Evolutionary conservation across 2,888 invertebrate genomes (phyloP).

Genomic region (Galerucella nymphaeae): DNA sequence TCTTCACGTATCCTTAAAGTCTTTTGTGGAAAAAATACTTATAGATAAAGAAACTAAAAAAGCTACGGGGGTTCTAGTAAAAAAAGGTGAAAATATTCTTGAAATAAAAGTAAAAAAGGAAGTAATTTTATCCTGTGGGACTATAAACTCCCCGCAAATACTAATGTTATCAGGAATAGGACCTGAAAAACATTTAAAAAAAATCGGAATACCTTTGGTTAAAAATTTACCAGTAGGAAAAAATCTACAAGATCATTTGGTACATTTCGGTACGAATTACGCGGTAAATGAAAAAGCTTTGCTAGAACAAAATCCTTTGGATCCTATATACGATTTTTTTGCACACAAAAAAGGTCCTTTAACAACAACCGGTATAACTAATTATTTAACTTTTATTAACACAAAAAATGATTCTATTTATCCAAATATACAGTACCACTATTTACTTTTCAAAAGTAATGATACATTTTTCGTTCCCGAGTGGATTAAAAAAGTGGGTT

Average conservation of each 20-base stretch:
- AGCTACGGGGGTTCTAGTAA: constrained; percentile 65
- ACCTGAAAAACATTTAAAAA: constrained; percentile 66
- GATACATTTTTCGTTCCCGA: constrained; percentile 42
- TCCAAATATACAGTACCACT: constrained; percentile 66
- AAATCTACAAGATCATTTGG: constrained; percentile 69
- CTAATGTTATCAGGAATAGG: constrained; percentile 77
- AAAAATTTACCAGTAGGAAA: constrained; percentile 67
- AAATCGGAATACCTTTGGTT: constrained; percentile 62
- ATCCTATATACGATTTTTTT: constrained; percentile 65
- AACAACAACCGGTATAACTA: constrained; percentile 63
- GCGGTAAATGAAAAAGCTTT: constrained; percentile 26
- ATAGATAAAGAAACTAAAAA: constrained; percentile 64
- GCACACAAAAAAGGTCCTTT: constrained; percentile 66
- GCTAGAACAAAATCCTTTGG: constrained; percentile 37
- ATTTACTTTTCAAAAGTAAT: constrained; percentile 56
- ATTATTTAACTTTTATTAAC: constrained; percentile 66
- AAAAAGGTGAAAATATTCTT: constrained; percentile 54
- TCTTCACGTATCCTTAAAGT: constrained; percentile 70
- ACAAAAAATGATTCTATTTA: constrained; percentile 63
- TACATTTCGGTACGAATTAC: constrained; percentile 55
- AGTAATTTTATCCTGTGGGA: constrained; percentile 74
- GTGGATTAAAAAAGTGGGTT: constrained; percentile 51
- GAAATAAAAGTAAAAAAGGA: constrained; percentile 67
- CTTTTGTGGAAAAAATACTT: constrained; percentile 69
- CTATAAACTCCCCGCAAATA: constrained; percentile 74